Conservation (phyloP, 2,888 invertebrate species). For the Pharmacophagus antenor region DNA sequence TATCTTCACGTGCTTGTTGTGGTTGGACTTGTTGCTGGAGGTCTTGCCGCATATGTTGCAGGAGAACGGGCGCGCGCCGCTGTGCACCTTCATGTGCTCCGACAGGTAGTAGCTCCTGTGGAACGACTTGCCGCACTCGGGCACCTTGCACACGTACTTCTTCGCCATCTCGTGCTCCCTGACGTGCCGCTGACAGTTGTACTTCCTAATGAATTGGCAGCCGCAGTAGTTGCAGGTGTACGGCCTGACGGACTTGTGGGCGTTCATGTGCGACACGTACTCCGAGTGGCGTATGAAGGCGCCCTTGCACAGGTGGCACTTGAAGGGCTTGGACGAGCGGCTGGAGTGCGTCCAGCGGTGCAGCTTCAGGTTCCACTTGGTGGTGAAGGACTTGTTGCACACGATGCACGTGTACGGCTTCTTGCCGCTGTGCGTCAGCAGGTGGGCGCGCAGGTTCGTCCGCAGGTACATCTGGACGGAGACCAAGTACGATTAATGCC, state of each 20-base stretch:
- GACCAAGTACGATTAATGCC: too few relatives aligned
- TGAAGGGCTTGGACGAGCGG: conserved; percentile 90
- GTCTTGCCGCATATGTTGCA: conserved; percentile 95
- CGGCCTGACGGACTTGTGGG: conserved; percentile 90
- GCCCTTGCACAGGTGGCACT: conserved; percentile 90
- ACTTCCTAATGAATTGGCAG: conserved; percentile 92
- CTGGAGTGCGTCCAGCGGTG: conserved; percentile 95
- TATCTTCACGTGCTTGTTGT: conserved; percentile 93
- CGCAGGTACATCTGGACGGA: conserved; percentile 86
- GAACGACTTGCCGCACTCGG: conserved; percentile 90
- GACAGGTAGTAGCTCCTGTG: conserved; percentile 93
- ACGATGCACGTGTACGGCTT: conserved; percentile 90
- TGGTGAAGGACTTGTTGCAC: conserved; percentile 92
- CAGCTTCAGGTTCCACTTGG: conserved; percentile 93
- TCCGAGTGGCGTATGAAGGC: conserved; percentile 92
- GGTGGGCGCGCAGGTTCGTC: conserved; percentile 89
- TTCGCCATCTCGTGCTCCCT: conserved; percentile 90
- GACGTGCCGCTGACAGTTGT: conserved; percentile 92
- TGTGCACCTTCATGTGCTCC: conserved; percentile 93
- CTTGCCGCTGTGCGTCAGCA: conserved; percentile 88
- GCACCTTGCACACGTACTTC: conserved; percentile 86
- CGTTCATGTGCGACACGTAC: conserved; percentile 91
- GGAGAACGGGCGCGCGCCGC: conserved; percentile 88
- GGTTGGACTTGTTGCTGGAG: conserved; percentile 93
- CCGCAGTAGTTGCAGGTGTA: conserved; percentile 95